Evolutionary conservation across 1,140 invertebrate genomes (phyloP), one percentile per base, ranked within the genome.

Genomic region (Andricus grossulariae): DNA sequence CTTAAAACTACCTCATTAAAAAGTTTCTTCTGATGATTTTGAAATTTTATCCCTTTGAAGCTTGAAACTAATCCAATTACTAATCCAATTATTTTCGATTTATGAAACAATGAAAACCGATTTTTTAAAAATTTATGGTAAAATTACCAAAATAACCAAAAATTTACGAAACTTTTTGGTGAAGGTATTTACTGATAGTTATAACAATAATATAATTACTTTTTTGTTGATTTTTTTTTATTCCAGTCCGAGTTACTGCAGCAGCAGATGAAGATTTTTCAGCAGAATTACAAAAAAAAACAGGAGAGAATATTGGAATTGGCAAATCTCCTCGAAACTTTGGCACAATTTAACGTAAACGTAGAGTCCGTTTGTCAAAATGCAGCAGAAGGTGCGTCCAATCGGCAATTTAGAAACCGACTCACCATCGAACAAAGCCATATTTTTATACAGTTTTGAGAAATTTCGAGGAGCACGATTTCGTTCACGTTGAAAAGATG

Each of bases 301-400:
- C 55, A 84, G 12, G 76, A 82, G 12, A 81, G 80, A 79, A 79
- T 75, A 50, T 78, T 81, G 7, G 82, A 87, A 72, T 73, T 87
- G 8, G 85, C 85, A 15, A 87, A 86, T 83, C 73, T 84, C 10
- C 66, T 87, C 21, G 85, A 86, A 45, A 87, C 83, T 50, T 80
- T 87, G 77, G 79, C 84, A 76, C 80, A 79, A 55, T 85, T 87
- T 39, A 79, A 86, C 80, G 78, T 86, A 32, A 76, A 79, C 19
- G 77, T 82, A 21, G 74, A 77, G 4, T 74, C 75, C 50, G 75
- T 88, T 72, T 88, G 87, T 73, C 83, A 74, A 25, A 78, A 79
- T 39, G 74, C 73, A 50, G 78, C 83, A 4, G 81, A 85, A 75
- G 87, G 87, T 87, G 78, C 77, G 75, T 77, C 75, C 32, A 54